Base-by-base conservation (phyloP, 2,113 vertebrate species). In the Lucifuga dentata region DNA sequence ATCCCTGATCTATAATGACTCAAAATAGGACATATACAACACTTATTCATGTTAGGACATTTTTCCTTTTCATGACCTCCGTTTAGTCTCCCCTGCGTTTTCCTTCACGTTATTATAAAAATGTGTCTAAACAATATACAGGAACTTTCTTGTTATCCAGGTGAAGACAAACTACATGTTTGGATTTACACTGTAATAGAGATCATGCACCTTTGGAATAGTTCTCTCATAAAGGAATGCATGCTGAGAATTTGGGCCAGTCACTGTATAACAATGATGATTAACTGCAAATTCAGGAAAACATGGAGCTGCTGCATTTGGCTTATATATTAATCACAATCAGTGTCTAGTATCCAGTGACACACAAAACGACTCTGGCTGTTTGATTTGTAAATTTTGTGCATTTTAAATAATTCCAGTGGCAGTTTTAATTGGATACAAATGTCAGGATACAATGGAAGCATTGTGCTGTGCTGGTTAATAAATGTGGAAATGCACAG, bases 261-360 rank as follows among this genome's bases (percentile, higher is more conserved):
- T 76, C 17, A 5, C 32, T 40, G 23, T 16, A 16, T 43, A 35
- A 11, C 29, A 68, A 12, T 55, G 45, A 56, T 70, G 77, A 84
- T 83, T 73, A 73, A 76, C 57, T 78, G 29, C n/a, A 76, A 80
- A 78, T 63, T 46, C 46, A 29, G 44, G 23, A 43, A 74, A 63
- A 85, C 51, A 48, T 38, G 24, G 40, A 78, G 33, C 9, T 23
- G 56, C 15, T 6, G 50, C 35, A 45, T 64, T 59, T 29, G 69
- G 41, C 59, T 55, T 56, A 67, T 32, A 40, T 79, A 84, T 85
- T 80, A 85, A 88, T 90, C 84, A 80, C 82, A 86, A 78, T 88
- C 78, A 88, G 80, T 66, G 81, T 86, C 63, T 67, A 7, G 40
- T 85, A 70, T 81, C 76, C 65, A 19, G 24, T 35, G 68, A 61